Evolutionary conservation across 2,888 invertebrate genomes (phyloP), one percentile per base, ranked within the genome.

Genomic region (Alentia gelatinosa): DNA sequence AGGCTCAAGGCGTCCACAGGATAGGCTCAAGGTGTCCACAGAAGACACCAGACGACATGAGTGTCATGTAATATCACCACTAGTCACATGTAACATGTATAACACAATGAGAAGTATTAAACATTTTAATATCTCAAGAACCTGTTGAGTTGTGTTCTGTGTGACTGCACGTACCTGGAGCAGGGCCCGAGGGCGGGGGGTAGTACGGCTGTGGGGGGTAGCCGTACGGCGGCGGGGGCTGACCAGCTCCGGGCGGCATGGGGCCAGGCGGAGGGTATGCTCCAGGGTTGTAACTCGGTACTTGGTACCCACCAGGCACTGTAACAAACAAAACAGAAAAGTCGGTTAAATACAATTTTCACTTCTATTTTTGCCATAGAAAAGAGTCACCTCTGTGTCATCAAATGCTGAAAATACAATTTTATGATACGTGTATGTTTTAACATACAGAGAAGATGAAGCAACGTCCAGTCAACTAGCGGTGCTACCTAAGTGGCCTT

Each of bases 161-260:
- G 3, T 56, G 19, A 30, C n/a, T 74, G 1, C 1, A 33, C 79
- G 15, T n/a, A 79, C 79, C 79, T 79, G 37, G 79, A 5, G 79
- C 39, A 19, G 79, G 79, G 15, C 37, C 79, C 37, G n/a, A 23
- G 79, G 86, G 86, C 19, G 86, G 86, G n/a, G 86, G 86, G 86
- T 86, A 86, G 86, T 86, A 86, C 5, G 47, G 47, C 50, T 86
- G 86, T 3, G 86, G 42, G 4, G 40, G 47, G 50, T 86, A 86
- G 33, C 86, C 86, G 42, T 86, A 86, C 4, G 86, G 86, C 5
- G 86, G 86, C 1, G 86, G 86, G 7, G 86, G 86, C 30, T 86
- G 86, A 47, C 33, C 35, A 3, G 86, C 47, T 15, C 86, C 86
- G 5, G 26, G 47, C 42, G 26, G 86, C 86, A 42, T 50, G 7